These are phyloP conservation scores for Scaptomyza pallida DNA, from an alignment of 1,140 invertebrate genomes.

Conservation along the genomic window DNA sequence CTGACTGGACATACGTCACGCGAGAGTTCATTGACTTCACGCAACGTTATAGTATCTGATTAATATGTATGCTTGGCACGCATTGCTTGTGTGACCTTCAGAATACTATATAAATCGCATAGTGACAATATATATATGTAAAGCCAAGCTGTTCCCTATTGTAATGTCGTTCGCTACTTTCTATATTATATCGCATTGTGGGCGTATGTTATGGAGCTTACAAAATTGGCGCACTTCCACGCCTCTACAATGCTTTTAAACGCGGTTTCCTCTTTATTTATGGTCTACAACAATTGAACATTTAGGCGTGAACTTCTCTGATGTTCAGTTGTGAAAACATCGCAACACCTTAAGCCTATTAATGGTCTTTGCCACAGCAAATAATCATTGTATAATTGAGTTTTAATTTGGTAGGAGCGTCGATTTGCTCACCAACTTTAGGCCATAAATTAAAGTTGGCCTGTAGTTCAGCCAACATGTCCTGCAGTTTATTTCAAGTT, in stretches of 20 bases:
- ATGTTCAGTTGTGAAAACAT: slow-evolving; percentile 26
- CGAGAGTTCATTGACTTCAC: slow-evolving; percentile 61
- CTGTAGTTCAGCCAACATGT: background rate
- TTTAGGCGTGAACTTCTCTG: slow-evolving; percentile 44
- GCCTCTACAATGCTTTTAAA: slow-evolving; percentile 12
- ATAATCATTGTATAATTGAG: slow-evolving; percentile 9
- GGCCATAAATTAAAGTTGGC: slow-evolving; percentile 12
- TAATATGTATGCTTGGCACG: slow-evolving; percentile 68
- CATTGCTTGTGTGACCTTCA: slow-evolving; percentile 73
- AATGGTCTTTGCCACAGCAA: slow-evolving; percentile 40
- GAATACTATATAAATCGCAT: slow-evolving; percentile 49
- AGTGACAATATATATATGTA: slow-evolving; percentile 35
- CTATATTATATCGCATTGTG: slow-evolving; percentile 22
- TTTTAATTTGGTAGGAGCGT: background rate
- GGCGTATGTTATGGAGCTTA: slow-evolving; percentile 41
- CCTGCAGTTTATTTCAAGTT: slow-evolving; percentile 37
- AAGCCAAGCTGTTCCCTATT: slow-evolving; percentile 34
- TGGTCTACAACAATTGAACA: slow-evolving; percentile 63
- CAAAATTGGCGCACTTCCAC: slow-evolving; percentile 30
- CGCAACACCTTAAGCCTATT: slow-evolving; percentile 64
- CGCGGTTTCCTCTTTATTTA: slow-evolving; percentile 53
- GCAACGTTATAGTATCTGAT: slow-evolving; percentile 7
- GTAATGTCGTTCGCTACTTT: slow-evolving; percentile 25
- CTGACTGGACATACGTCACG: slow-evolving; percentile 41
- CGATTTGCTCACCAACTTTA: slow-evolving; percentile 1